A percentile compares a stretch with the other conserved stretches of the same genome.
Conservation (phyloP, 2,113 vertebrate species). For the Salvator merianae region DNA sequence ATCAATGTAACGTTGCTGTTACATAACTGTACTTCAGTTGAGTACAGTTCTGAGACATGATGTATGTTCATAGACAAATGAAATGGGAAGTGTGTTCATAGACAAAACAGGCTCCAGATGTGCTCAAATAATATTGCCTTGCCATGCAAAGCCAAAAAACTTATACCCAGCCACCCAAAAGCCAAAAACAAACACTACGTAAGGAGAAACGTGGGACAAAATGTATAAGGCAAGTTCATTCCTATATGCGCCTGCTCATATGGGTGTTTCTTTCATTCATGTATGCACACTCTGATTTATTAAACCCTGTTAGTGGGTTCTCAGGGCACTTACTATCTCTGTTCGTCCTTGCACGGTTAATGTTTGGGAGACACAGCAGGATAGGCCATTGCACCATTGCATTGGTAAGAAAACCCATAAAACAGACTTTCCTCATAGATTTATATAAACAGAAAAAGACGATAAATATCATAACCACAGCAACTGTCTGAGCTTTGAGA, state of each 20-base stretch:
- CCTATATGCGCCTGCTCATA: background rate
- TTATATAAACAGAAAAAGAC: background rate
- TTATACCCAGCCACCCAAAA: background rate
- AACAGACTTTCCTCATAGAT: background rate
- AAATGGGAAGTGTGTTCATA: no score
- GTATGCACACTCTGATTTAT: background rate
- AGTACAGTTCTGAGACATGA: no score
- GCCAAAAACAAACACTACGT: background rate
- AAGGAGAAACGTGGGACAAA: background rate
- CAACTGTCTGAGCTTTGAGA: background rate
- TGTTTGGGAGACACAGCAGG: background rate
- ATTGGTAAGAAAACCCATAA: background rate
- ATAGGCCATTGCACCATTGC: background rate
- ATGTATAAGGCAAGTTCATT: background rate
- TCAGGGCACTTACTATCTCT: no score
- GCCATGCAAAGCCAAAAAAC: background rate
- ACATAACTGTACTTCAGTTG: no score
- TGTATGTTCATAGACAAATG: no score
- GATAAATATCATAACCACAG: background rate
- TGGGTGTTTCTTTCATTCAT: background rate
- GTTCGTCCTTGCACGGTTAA: background rate
- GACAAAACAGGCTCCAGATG: background rate
- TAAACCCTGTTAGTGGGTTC: background rate
- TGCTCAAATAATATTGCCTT: background rate
- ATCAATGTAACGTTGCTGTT: no score